Conservation (phyloP, 2,888 invertebrate genomes). For the Rhagophthalmus giganteus region DNA sequence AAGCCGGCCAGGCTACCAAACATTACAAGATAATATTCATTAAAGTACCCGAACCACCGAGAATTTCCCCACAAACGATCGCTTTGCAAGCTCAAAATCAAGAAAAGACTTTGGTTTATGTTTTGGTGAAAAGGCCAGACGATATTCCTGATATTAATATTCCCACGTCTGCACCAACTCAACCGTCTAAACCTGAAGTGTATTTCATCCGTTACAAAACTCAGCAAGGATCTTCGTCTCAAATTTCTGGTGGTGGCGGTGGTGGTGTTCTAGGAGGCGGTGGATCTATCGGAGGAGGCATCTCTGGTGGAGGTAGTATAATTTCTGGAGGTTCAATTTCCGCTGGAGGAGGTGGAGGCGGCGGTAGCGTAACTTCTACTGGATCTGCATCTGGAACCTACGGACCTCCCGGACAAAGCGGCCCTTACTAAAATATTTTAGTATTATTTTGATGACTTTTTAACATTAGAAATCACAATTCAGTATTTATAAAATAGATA, state of each 20-base stretch:
- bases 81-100: slow-evolving; percentile 80
- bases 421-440: slow-evolving; percentile 48
- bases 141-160: slow-evolving; percentile 79
- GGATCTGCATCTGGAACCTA: slow-evolving; percentile 43
- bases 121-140: slow-evolving; percentile 85
- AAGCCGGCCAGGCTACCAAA: slow-evolving; percentile 73
- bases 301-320: slow-evolving; percentile 31
- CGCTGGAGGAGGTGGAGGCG: slow-evolving; percentile 35
- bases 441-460: too few relatives aligned
- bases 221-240: slow-evolving; percentile 60
- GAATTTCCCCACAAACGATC: slow-evolving; percentile 76
- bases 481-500: too few relatives aligned
- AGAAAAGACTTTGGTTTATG: slow-evolving; percentile 87
- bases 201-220: slow-evolving; percentile 87
- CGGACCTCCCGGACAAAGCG: slow-evolving; percentile 53
- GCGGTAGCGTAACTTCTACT: slow-evolving; percentile 36
- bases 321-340: slow-evolving; percentile 41
- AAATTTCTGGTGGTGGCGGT: slow-evolving; percentile 54
- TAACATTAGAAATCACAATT: too few relatives aligned
- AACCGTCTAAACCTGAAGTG: slow-evolving; percentile 86
- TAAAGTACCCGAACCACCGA: slow-evolving; percentile 79
- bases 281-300: slow-evolving; percentile 45
- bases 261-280: slow-evolving; percentile 47
- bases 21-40: slow-evolving; percentile 89
- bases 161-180: slow-evolving; percentile 77